Percentiles rank a stretch among this genome's conserved stretches.
Evolutionary conservation across 1,140 invertebrate genomes (phyloP).

Genomic region (Tetramorium simillimum): DNA sequence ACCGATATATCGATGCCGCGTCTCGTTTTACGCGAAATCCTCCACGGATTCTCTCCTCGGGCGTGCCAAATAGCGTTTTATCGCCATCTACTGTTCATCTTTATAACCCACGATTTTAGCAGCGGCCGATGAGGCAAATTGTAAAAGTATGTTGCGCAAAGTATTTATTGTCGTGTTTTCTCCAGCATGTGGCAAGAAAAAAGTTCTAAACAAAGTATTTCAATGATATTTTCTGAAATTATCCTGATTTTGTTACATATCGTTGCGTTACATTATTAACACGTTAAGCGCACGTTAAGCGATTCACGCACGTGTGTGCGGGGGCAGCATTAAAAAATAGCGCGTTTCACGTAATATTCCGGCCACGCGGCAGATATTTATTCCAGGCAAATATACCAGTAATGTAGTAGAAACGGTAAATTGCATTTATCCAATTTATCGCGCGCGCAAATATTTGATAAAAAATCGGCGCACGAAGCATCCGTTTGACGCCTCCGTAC

Average conservation of each 20-base stretch:
- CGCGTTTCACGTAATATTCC: background rate
- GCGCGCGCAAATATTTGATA: background rate
- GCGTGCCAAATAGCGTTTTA: background rate
- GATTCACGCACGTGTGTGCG: background rate
- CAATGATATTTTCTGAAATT: background rate
- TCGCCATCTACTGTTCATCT: constrained; percentile 33
- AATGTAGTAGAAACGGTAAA: background rate
- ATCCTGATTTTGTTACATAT: background rate
- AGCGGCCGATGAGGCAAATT: constrained; percentile 22
- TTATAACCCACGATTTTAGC: background rate
- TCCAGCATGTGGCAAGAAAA: background rate
- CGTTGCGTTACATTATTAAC: background rate
- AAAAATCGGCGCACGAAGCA: background rate
- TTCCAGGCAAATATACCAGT: background rate
- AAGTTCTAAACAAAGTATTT: background rate
- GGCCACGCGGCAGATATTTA: background rate
- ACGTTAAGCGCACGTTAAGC: background rate
- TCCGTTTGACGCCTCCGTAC: constrained; percentile 1
- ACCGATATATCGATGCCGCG: background rate
- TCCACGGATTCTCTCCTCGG: background rate
- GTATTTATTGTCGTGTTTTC: background rate
- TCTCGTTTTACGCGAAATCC: background rate
- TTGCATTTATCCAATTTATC: constrained; percentile 12
- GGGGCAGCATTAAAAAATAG: background rate
- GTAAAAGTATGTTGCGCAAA: background rate